Base-by-base conservation (phyloP, 2,888 invertebrate species). In the Temnothorax rugatulus region DNA sequence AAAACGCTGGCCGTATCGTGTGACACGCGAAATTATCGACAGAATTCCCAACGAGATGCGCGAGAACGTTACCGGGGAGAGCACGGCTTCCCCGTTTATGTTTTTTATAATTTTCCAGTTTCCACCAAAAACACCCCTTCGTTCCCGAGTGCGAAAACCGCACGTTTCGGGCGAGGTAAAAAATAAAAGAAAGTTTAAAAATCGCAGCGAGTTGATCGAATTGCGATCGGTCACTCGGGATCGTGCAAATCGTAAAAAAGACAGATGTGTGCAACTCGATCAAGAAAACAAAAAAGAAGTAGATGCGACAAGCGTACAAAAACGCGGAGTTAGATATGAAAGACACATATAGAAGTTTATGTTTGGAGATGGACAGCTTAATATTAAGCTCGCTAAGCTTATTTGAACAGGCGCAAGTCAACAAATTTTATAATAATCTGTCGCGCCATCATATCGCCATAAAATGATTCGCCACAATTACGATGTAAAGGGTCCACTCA, bases 91-190 rank as follows among this genome's bases (percentile, higher is more conserved):
- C 3, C 15, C 7, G 25, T 68, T 68, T 73, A 73, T 54, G 29
- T 63, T 74, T 63, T 74, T 68, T 63, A 44, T 63, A 63, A 63
- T 63, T 74, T 25, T 50, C 44, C 4, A 34, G 13, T n/a, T 66
- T 34, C 15, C 34, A 25, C 41, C 63, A 21, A 44, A 59, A 25
- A 29, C 21, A 15, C 15, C 29, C 25, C 34, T 21, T n/a, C 5
- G 38, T 34, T 15, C 15, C 44, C 34, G 44, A 64, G 44, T 44
- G 63, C 21, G 34, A 75, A 75, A 63, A 66, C 44, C 15, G 44
- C n/a, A n/a, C 34, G 44, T 44, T 47, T 63, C 29, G 29, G 44
- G 13, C 9, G 74, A 34, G n/a, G 2, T 34, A 34, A 15, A 9
- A 69, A 21, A 66, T 38, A 44, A 64, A 47, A 25, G 1, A 4